Evolutionary conservation across 92 coral and sea anemone genomes (phyloP).

Genomic region (Bergia sp.): DNA sequence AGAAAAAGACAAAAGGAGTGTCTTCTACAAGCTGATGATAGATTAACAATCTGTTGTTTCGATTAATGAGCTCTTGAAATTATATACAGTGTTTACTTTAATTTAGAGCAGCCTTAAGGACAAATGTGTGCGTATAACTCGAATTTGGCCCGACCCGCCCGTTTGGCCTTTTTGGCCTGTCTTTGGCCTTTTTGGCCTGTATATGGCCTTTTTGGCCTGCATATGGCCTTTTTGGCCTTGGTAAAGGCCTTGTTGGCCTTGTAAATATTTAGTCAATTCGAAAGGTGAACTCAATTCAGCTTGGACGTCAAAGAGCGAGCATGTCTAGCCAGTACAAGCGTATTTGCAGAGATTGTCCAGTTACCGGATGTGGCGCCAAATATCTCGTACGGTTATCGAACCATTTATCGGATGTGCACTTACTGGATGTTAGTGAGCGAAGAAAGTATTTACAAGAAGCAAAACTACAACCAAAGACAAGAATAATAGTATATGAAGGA

Average conservation of each 20-base stretch:
- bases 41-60: too few relatives aligned
- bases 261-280: neutral
- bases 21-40: too few relatives aligned
- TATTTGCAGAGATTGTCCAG: conserved; percentile 16
- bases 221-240: neutral
- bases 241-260: conserved; percentile 1
- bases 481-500: too few relatives aligned
- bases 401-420: conserved; percentile 14
- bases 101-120: neutral
- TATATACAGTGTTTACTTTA: neutral
- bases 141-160: neutral
- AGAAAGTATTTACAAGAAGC: conserved; percentile 6
- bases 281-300: conserved; percentile 1
- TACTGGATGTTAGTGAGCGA: conserved; percentile 8
- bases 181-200: too few relatives aligned
- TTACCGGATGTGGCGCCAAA: conserved; percentile 19
- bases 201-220: neutral
- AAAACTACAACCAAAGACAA: neutral
- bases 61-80: too few relatives aligned
- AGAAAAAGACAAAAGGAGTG: too few relatives aligned
- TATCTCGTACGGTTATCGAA: neutral
- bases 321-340: conserved; percentile 17
- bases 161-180: neutral
- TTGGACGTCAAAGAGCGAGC: conserved; percentile 9
- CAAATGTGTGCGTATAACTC: neutral